Conservation (phyloP, 2,888 invertebrate genomes). For the Drosophila macrothrix region DNA sequence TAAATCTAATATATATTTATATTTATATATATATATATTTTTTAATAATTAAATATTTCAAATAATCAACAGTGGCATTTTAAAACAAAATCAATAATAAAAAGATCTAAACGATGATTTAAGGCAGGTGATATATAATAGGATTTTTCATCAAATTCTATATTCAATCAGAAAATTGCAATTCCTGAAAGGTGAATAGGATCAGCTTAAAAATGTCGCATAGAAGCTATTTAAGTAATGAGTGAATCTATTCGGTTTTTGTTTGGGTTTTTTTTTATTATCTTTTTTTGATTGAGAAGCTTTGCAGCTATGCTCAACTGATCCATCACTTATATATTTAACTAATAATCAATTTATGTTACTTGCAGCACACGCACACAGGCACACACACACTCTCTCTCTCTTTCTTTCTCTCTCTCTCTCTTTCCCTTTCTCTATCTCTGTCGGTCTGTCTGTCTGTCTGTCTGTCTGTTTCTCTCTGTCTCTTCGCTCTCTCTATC, state of each 20-base stretch:
- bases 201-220: neutral
- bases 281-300: neutral
- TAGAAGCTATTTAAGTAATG: neutral
- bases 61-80: neutral
- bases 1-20: neutral
- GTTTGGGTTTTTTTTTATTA: neutral
- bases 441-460: constrained; percentile 1
- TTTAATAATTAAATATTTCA: neutral
- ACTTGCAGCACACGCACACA: constrained; percentile 1
- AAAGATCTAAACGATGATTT: neutral
- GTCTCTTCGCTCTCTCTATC: neutral
- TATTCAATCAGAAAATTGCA: neutral
- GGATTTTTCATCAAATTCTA: neutral
- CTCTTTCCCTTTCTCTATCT: neutral
- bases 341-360: neutral
- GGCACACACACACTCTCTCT: neutral
- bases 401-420: neutral
- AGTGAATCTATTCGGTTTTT: neutral
- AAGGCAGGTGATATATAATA: neutral
- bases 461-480: neutral
- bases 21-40: neutral
- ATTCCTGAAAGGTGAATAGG: neutral
- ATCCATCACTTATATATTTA: neutral
- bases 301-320: neutral
- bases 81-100: too few species aligned